Percentiles rank a stretch among this genome's conserved stretches.
Conservation (phyloP, 2,797 vertebrate genomes). For the Sebastes steindachneri region DNA sequence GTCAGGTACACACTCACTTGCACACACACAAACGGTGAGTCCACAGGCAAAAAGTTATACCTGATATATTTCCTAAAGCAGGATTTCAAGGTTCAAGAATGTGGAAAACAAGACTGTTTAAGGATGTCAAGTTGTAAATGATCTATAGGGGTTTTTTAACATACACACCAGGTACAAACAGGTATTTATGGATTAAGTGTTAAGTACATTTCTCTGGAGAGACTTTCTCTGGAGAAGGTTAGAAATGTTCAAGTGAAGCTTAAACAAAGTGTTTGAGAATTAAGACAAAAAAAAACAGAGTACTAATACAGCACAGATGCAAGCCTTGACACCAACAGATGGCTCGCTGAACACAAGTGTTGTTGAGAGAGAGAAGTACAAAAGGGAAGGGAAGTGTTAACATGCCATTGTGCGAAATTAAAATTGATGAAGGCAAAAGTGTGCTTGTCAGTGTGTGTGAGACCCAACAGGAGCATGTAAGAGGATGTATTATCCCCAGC, state of each 20-base stretch:
- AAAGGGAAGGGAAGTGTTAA: not conserved
- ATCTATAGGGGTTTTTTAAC: not conserved
- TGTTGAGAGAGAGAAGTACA: not conserved
- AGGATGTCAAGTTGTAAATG: not conserved
- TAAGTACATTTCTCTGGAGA: constrained; percentile 1
- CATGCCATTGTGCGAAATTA: not conserved
- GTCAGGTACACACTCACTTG: constrained; percentile 6
- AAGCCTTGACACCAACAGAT: constrained; percentile 17
- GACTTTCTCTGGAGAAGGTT: not conserved
- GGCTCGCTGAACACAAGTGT: not conserved
- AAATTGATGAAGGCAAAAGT: not conserved
- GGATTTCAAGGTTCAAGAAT: not conserved
- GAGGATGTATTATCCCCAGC: not conserved
- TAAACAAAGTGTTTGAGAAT: not conserved
- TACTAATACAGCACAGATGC: not conserved
- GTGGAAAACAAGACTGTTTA: not conserved
- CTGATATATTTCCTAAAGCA: not conserved
- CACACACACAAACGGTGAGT: not conserved
- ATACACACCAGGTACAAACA: not conserved
- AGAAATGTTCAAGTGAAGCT: not conserved
- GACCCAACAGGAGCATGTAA: constrained; percentile 3
- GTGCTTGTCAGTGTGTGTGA: not conserved
- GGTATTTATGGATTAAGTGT: not conserved
- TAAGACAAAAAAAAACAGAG: not conserved
- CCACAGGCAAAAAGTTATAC: not conserved